A percentile compares a stretch with the other conserved stretches of the same genome.
These are phyloP conservation scores for Leptopilina myrica DNA, from an alignment of 2,888 invertebrate genomes.

Conservation along the genomic window DNA sequence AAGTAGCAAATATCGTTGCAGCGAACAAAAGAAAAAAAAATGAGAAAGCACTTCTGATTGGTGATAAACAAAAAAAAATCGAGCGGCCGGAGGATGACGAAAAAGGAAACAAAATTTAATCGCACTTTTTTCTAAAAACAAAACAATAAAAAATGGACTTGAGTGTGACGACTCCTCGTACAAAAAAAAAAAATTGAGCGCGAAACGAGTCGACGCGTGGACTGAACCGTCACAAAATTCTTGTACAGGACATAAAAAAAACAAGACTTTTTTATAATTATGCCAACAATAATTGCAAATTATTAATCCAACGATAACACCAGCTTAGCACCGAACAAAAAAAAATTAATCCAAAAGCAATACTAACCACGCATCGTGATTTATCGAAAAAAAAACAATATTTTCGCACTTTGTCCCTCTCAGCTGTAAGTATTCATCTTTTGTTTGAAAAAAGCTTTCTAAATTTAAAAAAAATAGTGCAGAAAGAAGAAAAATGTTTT, in stretches of 20 bases:
- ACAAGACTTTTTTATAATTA: constrained; percentile 20
- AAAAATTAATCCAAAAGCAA: constrained; percentile 20
- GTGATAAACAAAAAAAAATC: constrained; percentile 30
- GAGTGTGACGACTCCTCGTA: constrained; percentile 41
- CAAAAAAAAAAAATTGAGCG: constrained; percentile 8
- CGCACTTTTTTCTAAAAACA: constrained; percentile 32
- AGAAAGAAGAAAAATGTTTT: not conserved
- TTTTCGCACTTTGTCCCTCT: constrained; percentile 37
- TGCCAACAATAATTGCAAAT: constrained; percentile 1
- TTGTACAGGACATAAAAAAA: constrained; percentile 20
- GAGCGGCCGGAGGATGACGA: constrained; percentile 35
- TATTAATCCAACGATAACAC: constrained; percentile 25
- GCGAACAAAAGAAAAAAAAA: constrained; percentile 45
- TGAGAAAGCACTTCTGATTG: constrained; percentile 42
- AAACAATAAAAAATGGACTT: constrained; percentile 29
- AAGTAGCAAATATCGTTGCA: constrained; percentile 24
- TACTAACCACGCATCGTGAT: constrained; percentile 32
- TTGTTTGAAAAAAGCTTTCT: not conserved
- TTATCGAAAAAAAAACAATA: not conserved
- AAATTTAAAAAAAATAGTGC: not conserved
- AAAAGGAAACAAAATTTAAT: constrained; percentile 22
- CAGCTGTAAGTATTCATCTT: constrained; percentile 34
- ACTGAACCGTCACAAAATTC: constrained; percentile 17
- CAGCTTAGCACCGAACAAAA: constrained; percentile 33
- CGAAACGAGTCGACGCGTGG: constrained; percentile 41